These are phyloP conservation scores for Condylura cristata DNA, from an alignment of 2,113 vertebrate species.

Conservation along the genomic window DNA sequence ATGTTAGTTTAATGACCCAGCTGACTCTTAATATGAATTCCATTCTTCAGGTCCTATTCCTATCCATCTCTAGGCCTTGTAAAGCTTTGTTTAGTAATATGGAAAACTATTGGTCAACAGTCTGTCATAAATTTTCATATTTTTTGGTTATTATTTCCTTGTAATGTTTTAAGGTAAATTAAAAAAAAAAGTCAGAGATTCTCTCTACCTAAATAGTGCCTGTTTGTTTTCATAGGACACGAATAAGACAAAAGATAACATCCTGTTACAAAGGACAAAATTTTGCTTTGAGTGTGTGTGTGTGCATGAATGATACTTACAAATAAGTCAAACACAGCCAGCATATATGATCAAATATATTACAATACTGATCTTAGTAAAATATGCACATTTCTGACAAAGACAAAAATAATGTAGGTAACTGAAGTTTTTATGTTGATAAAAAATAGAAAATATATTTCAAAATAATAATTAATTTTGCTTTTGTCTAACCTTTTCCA, in stretches of 20 bases:
- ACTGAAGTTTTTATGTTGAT: slow-evolving; percentile 14
- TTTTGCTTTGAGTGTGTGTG: not conserved
- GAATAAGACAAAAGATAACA: not conserved
- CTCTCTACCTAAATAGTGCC: not conserved
- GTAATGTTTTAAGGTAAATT: not conserved
- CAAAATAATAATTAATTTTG: not conserved
- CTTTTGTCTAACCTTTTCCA: slow-evolving; percentile 87
- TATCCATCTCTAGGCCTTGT: not conserved
- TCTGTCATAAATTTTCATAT: not conserved
- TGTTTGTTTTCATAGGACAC: not conserved
- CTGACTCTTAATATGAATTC: not conserved
- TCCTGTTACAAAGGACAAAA: slow-evolving; percentile 25
- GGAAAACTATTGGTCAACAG: not conserved
- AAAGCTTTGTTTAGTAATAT: slow-evolving; percentile 1
- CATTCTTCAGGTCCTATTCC: not conserved
- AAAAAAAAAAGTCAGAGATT: not conserved
- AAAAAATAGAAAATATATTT: not conserved
- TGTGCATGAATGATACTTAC: not conserved
- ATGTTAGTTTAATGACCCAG: not conserved
- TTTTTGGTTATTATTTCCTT: slow-evolving; percentile 16
- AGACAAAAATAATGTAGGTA: slow-evolving; percentile 25
- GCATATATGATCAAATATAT: not conserved
- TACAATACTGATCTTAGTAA: not conserved
- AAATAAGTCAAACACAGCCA: not conserved
- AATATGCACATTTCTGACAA: not conserved